These are phyloP conservation scores for Mamestra brassicae DNA, from an alignment of 2,888 invertebrate species.

Conservation along the genomic window DNA sequence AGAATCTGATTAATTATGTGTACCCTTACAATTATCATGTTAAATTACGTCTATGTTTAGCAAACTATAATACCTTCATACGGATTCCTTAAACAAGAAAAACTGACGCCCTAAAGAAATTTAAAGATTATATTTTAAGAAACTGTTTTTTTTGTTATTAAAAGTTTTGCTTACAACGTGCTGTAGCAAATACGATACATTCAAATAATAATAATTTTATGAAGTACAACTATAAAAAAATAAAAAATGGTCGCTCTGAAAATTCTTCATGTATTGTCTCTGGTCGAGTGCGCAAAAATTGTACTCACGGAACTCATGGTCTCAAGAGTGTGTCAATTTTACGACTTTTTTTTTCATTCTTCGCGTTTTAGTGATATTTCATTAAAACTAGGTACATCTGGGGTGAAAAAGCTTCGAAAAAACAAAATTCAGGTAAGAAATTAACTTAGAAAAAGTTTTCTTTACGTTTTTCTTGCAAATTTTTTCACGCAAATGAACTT, in stretches of 20 bases:
- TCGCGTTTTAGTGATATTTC: neutral
- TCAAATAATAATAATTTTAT: neutral
- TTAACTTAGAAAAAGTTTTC: too few species aligned
- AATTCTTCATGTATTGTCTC: neutral
- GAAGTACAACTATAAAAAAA: too few species aligned
- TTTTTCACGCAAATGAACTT: neutral
- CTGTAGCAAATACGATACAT: neutral
- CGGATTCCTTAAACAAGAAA: too few species aligned
- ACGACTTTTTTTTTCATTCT: neutral
- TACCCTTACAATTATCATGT: too few species aligned
- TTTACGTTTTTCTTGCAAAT: neutral
- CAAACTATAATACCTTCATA: neutral
- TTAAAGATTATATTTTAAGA: neutral
- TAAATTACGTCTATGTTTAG: neutral
- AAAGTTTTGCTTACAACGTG: neutral
- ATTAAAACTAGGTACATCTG: too few species aligned
- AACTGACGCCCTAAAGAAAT: neutral
- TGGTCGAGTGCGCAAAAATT: neutral
- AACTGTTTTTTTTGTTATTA: neutral
- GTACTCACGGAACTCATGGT: too few species aligned
- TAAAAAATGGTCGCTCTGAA: neutral
- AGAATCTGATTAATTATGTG: constrained; percentile 4
- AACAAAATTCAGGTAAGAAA: neutral
- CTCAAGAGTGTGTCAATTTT: neutral
- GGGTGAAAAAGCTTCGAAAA: neutral